phyloP scores from a whole-genome alignment of 2,113 vertebrate genomes.

The Phrynosoma platyrhinos region DNA sequence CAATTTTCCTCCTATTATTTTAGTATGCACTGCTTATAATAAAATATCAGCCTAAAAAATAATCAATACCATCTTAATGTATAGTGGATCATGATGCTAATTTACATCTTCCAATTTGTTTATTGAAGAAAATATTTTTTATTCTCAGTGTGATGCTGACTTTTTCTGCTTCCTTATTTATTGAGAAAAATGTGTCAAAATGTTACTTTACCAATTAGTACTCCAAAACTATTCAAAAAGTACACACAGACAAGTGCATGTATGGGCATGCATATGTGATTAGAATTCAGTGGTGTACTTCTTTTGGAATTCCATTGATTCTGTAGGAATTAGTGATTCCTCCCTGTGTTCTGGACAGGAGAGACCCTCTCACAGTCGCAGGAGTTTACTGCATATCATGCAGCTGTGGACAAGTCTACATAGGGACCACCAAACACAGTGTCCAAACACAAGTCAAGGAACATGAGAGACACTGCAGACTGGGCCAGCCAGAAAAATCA shows the following conservation, averaged over 20 bases:
- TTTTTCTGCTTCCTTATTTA: background rate
- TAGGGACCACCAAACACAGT: no score
- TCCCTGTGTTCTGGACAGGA: no score
- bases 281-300: no score
- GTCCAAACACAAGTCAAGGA: no score
- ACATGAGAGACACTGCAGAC: no score
- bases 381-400: no score
- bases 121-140: conserved; percentile 41
- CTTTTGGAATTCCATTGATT: no score
- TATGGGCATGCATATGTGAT: background rate
- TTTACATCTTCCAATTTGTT: conserved; percentile 41
- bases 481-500: no score
- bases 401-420: no score
- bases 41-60: conserved; percentile 26
- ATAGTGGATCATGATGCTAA: background rate
- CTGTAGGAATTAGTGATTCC: no score
- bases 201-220: background rate
- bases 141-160: background rate
- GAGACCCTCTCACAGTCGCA: no score
- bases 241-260: background rate
- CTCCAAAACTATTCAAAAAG: background rate
- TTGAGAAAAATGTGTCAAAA: background rate
- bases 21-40: conserved; percentile 16
- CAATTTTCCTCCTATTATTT: conserved; percentile 26
- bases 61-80: conserved; percentile 35